phyloP scores from a whole-genome alignment of 2,113 vertebrate species.

The Hemiscyllium ocellatum region DNA sequence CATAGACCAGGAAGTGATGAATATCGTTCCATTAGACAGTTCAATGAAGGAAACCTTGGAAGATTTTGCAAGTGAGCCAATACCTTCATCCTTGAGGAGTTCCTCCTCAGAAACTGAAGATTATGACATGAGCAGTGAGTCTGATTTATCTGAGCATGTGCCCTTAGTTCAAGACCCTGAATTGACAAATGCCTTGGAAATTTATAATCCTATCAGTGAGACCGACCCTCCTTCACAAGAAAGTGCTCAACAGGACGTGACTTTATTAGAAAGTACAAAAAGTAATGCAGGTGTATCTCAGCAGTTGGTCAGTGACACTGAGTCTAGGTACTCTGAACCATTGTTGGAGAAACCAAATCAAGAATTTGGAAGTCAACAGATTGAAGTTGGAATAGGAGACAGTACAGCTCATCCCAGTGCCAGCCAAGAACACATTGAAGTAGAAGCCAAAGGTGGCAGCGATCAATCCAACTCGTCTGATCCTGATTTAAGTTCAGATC shows the following conservation, averaged over 20 bases:
- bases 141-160: background rate
- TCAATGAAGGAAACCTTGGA: background rate
- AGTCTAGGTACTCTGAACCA: background rate
- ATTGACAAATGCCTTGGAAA: background rate
- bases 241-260: background rate
- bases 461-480: background rate
- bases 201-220: background rate
- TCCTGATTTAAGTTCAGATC: background rate
- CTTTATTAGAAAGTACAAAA: background rate
- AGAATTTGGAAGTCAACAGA: background rate
- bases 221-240: background rate
- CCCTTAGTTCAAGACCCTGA: background rate
- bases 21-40: background rate
- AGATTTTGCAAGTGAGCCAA: background rate
- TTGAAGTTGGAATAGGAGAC: background rate
- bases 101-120: background rate
- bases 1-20: constrained; percentile 14
- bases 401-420: background rate
- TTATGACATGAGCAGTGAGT: constrained; percentile 14
- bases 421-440: background rate
- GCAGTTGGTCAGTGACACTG: background rate
- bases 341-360: background rate
- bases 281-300: background rate
- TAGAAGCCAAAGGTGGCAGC: background rate
- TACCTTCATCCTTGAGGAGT: background rate